Evolutionary conservation across 2,797 vertebrate species (phyloP).

Genomic region (Siniperca scherzeri): DNA sequence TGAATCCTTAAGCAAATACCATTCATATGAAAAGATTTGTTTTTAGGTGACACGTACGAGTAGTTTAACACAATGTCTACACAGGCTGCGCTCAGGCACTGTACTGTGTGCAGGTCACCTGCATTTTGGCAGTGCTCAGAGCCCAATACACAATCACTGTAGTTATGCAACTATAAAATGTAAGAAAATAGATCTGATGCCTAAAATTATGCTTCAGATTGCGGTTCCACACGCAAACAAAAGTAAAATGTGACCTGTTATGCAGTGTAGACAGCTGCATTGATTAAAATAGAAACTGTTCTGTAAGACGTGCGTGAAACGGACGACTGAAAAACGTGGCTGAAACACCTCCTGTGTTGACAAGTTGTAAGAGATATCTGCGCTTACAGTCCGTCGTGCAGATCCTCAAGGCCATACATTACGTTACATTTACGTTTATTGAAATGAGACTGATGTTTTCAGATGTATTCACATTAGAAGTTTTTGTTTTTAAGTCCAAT

Average conservation of each 20-base stretch:
- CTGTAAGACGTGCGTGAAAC: too few species aligned
- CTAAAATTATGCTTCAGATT: not conserved
- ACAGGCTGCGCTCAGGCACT: not conserved
- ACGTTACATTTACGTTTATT: not conserved
- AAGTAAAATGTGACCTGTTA: not conserved
- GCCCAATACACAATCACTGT: not conserved
- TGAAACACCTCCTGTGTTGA: not conserved
- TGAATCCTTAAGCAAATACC: not conserved
- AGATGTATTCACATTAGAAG: not conserved
- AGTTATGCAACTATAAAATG: not conserved
- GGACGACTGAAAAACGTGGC: not conserved
- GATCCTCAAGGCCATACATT: not conserved
- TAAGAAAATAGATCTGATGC: not conserved
- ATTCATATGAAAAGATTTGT: not conserved
- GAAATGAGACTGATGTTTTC: not conserved
- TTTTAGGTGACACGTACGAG: too few species aligned
- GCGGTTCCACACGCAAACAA: not conserved
- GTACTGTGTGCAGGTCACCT: not conserved
- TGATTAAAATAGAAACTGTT: conserved; percentile 1
- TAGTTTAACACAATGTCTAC: not conserved
- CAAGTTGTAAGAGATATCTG: not conserved
- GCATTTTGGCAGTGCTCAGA: not conserved
- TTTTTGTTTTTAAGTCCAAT: not conserved
- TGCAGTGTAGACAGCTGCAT: not conserved
- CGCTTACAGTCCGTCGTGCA: not conserved